phyloP scores from a whole-genome alignment of 2,113 vertebrate genomes.

The Orientallactaga bullata region DNA sequence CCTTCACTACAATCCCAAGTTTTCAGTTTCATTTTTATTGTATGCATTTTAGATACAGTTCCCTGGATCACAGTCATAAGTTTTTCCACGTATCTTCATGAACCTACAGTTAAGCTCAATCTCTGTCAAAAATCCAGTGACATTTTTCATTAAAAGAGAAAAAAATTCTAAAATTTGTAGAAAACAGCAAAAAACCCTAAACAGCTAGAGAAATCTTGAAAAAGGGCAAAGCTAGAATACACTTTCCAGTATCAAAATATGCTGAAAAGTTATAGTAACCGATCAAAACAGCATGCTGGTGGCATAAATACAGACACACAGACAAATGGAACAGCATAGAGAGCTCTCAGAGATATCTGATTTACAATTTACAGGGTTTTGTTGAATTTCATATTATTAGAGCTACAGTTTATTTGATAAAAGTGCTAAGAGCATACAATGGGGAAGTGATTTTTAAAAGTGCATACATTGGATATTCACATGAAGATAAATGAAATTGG shows the following conservation, averaged over 20 bases:
- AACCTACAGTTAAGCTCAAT: not conserved
- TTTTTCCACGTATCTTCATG: not conserved
- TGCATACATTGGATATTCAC: too few species aligned
- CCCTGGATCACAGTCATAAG: too few species aligned
- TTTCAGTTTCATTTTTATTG: not conserved
- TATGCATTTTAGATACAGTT: not conserved
- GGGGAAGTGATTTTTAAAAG: too few species aligned
- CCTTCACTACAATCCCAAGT: not conserved
- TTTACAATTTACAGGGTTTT: not conserved
- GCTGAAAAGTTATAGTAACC: not conserved
- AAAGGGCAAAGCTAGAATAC: not conserved
- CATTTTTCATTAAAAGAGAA: slow-evolving; percentile 1
- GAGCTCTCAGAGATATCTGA: not conserved
- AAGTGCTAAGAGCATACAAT: not conserved
- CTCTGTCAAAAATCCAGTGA: not conserved
- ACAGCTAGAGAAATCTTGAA: not conserved
- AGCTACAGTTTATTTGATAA: not conserved
- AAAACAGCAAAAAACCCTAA: not conserved
- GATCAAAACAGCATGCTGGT: not conserved
- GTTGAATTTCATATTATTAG: too few species aligned
- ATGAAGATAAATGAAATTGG: too few species aligned
- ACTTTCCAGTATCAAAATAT: not conserved
- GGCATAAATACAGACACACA: not conserved
- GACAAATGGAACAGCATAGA: not conserved
- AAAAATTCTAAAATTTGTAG: not conserved